Conservation (phyloP, 2,888 invertebrate genomes). For the Cheiracanthium punctorium region DNA sequence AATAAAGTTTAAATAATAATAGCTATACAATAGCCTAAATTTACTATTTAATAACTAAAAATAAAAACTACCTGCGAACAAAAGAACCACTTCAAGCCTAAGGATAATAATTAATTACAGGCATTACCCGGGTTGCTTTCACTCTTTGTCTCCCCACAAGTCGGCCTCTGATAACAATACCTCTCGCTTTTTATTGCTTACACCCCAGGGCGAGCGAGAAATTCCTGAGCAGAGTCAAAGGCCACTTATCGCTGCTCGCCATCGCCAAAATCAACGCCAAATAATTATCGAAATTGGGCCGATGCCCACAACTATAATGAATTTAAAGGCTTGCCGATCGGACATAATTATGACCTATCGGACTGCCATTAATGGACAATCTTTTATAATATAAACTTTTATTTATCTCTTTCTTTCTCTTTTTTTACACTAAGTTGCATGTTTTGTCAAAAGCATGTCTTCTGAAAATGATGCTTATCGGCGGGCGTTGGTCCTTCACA, state of each 20-base stretch:
- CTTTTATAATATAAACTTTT: neutral
- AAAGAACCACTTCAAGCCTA: neutral
- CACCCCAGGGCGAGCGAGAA: neutral
- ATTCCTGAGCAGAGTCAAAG: conserved; percentile 5
- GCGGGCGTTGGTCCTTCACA: no score
- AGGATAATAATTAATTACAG: no score
- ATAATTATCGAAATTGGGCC: conserved; percentile 45
- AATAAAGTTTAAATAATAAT: no score
- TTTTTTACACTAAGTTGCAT: neutral
- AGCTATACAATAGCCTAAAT: no score
- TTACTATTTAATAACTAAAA: neutral
- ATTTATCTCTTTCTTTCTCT: no score
- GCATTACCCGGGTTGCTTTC: neutral
- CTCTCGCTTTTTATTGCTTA: no score
- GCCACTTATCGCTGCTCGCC: neutral
- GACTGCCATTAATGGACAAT: neutral
- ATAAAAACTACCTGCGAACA: neutral
- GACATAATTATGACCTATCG: neutral
- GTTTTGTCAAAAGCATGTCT: neutral
- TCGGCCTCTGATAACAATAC: neutral
- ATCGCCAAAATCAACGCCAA: conserved; percentile 32
- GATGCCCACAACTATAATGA: conserved; percentile 27
- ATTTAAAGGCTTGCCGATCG: conserved; percentile 39
- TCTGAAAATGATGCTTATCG: neutral
- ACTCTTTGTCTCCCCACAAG: neutral